Conservation (phyloP, 1,140 invertebrate species). For the Tetramorium simillimum region DNA sequence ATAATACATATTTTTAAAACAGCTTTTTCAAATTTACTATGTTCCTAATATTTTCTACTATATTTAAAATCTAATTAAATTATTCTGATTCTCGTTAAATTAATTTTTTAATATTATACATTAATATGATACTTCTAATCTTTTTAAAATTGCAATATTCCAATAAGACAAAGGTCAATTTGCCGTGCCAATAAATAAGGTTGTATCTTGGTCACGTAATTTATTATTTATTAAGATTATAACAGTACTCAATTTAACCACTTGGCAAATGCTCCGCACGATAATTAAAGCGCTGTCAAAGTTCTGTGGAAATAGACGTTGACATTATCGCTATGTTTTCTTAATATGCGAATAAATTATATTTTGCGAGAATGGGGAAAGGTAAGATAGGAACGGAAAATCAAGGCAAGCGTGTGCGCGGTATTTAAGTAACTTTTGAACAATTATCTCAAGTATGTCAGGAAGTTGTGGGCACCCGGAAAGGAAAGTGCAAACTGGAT, state of each 20-base stretch:
- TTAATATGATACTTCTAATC: background rate
- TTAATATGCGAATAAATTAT: slow-evolving; percentile 69
- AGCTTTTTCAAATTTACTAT: slow-evolving; percentile 16
- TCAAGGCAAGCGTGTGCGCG: slow-evolving; percentile 41
- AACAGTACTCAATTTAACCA: slow-evolving; percentile 61
- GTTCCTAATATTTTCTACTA: background rate
- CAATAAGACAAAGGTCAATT: background rate
- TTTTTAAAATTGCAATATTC: background rate
- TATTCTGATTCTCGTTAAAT: background rate
- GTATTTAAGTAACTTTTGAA: slow-evolving; percentile 1
- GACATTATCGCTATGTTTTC: slow-evolving; percentile 15
- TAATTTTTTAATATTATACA: background rate
- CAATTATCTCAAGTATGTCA: slow-evolving; percentile 3
- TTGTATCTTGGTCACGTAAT: slow-evolving; percentile 26
- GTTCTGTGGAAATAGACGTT: background rate
- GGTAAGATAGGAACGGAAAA: slow-evolving; percentile 56
- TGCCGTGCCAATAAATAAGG: background rate
- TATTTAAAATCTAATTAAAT: background rate
- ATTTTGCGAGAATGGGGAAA: slow-evolving; percentile 21
- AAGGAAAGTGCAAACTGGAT: slow-evolving; percentile 44
- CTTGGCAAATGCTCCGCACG: slow-evolving; percentile 58
- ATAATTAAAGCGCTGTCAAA: slow-evolving; percentile 61
- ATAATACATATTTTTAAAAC: background rate
- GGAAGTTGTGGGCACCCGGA: slow-evolving; percentile 3
- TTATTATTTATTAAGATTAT: slow-evolving; percentile 60